Conservation (phyloP, 92 coral and sea anemone genomes). For the Paragorgia papillata region DNA sequence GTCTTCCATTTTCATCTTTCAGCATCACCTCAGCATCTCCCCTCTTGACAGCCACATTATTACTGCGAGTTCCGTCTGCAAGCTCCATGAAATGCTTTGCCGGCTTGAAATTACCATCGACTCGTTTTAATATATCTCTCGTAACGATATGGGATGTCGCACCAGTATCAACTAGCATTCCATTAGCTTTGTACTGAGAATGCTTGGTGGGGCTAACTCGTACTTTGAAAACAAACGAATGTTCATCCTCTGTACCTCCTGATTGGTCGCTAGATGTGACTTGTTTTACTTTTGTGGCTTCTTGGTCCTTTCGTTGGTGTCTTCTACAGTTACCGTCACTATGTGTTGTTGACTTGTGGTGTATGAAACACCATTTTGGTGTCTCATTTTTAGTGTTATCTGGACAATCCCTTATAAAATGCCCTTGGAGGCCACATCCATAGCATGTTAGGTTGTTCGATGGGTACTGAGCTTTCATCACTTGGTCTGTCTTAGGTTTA, state of each 20-base stretch:
- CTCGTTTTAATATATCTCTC: no score
- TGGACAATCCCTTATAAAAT: background rate
- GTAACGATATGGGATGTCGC: no score
- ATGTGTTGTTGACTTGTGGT: constrained; percentile 8
- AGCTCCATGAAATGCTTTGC: constrained; percentile 2
- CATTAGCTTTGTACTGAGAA: background rate
- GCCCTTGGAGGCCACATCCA: background rate
- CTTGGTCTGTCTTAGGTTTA: background rate
- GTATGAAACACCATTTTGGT: constrained; percentile 6
- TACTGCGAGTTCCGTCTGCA: constrained; percentile 3
- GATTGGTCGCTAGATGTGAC: constrained; percentile 1
- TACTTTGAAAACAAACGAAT: constrained; percentile 28
- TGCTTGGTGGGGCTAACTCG: background rate
- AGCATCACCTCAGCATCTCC: constrained; percentile 4
- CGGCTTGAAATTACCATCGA: background rate
- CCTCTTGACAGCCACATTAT: background rate
- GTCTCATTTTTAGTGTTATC: background rate
- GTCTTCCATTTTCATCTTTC: background rate
- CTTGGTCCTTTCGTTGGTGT: background rate
- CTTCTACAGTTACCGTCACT: background rate
- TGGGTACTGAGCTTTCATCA: background rate
- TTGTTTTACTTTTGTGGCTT: constrained; percentile 20
- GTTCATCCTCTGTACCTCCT: constrained; percentile 6
- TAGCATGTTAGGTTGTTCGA: background rate
- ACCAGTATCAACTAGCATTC: constrained; percentile 41